Evolutionary conservation across 2,797 vertebrate genomes (phyloP), one percentile per base, ranked within the genome.

Genomic region (Hemibagrus guttatus): DNA sequence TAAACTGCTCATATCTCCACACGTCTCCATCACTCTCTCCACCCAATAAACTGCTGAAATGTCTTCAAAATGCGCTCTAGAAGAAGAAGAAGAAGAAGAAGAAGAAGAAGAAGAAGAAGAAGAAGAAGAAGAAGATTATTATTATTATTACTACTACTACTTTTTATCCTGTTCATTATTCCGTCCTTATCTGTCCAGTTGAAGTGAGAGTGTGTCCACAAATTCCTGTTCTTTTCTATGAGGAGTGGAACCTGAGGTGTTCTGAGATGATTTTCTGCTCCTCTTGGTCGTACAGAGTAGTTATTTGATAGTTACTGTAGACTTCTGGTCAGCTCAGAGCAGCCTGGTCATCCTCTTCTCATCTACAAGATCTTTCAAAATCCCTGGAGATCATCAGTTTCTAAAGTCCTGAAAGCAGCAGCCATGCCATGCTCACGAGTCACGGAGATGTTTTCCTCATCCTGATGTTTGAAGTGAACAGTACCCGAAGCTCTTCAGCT

Each of bases 11-110:
- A n/a, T n/a, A n/a, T n/a, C n/a, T n/a, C n/a, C n/a, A n/a, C n/a
- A n/a, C n/a, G n/a, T n/a, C n/a, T n/a, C n/a, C n/a, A n/a, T n/a
- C n/a, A n/a, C n/a, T n/a, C n/a, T n/a, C n/a, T n/a, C n/a, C 93
- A 95, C 94, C 94, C 92, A 95, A 39, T 92, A 93, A 91, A 90
- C 88, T 86, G 19, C 81, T 88, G 87, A 92, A 93, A 92, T 93
- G 91, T 91, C 87, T 90, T 90, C 74, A 87, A 92, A n/a, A n/a
- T n/a, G n/a, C n/a, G n/a, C n/a, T n/a, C n/a, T n/a, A n/a, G n/a
- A n/a, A n/a, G n/a, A n/a, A n/a, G n/a, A n/a, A n/a, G n/a, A n/a
- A n/a, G n/a, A n/a, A n/a, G n/a, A n/a, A n/a, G n/a, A n/a, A n/a
- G n/a, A n/a, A n/a, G n/a, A n/a, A n/a, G n/a, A n/a, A n/a, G n/a